These are phyloP conservation scores for Natator depressus DNA, from an alignment of 2,113 vertebrate species.

Conservation along the genomic window DNA sequence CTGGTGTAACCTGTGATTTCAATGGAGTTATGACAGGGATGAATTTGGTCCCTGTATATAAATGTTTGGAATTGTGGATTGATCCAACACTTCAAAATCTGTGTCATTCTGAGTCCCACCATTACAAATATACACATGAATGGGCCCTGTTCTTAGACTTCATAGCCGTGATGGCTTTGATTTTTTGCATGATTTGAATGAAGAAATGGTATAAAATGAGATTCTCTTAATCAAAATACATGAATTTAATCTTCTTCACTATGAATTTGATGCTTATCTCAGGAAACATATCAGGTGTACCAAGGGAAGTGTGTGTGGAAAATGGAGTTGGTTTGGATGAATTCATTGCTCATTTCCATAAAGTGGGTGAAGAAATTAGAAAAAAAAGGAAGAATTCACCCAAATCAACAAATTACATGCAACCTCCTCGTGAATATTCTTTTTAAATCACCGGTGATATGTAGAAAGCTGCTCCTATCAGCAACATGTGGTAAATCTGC, in stretches of 20 bases:
- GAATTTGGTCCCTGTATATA: conserved; percentile 42
- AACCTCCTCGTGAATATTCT: background rate
- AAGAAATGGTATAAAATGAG: background rate
- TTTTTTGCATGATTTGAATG: conserved; percentile 12
- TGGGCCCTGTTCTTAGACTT: conserved; percentile 7
- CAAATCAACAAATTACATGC: background rate
- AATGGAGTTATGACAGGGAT: background rate
- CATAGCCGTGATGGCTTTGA: background rate
- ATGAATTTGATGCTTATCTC: background rate
- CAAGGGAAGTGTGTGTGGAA: background rate
- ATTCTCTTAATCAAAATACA: conserved; percentile 22
- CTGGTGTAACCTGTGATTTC: background rate
- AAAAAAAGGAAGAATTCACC: background rate
- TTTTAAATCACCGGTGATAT: background rate
- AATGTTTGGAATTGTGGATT: conserved; percentile 18
- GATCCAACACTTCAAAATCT: conserved; percentile 45
- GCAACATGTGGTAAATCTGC: background rate
- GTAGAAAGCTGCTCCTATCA: background rate
- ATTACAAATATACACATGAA: conserved; percentile 66
- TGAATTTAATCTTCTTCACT: conserved; percentile 29
- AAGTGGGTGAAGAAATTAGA: background rate
- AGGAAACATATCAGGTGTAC: background rate
- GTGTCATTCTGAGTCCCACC: conserved; percentile 31
- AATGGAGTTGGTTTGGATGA: background rate
- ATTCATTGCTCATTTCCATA: background rate